Evolutionary conservation across 2,113 vertebrate genomes (phyloP).

Genomic region (Catharus fuscescens): DNA sequence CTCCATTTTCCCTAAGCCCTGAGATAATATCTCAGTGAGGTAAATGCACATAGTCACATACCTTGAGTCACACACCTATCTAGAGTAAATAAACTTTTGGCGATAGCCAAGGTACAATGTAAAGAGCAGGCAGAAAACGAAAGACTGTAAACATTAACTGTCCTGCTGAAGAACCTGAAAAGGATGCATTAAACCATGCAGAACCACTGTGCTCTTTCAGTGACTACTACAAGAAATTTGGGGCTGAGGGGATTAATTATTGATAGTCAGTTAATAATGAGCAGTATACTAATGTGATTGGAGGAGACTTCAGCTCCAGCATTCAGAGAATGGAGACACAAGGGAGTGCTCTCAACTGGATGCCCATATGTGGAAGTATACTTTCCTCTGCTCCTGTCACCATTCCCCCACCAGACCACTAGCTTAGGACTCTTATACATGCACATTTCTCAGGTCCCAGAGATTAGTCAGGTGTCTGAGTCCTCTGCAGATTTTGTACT

Average conservation of each 20-base stretch:
- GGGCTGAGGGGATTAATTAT: background rate
- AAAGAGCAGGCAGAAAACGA: background rate
- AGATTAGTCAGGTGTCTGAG: background rate
- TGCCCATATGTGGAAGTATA: background rate
- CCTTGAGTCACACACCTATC: background rate
- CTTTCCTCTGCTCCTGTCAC: background rate
- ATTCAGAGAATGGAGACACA: background rate
- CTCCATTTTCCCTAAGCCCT: background rate
- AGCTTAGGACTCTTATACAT: background rate
- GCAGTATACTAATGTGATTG: background rate
- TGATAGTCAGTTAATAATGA: background rate
- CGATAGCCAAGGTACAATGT: background rate
- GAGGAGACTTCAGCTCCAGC: background rate
- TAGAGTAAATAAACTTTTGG: slow-evolving; percentile 1
- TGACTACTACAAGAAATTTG: background rate
- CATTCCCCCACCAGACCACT: rapidly evolving
- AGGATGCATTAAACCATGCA: background rate
- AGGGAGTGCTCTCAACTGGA: background rate
- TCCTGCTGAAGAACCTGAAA: background rate
- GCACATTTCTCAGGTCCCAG: background rate
- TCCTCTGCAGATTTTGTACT: background rate
- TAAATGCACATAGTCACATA: background rate
- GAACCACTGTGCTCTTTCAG: background rate
- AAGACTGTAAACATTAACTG: background rate
- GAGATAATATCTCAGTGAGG: background rate